phyloP scores from a whole-genome alignment of 2,797 vertebrate genomes.

The Catamblyrhynchus diadema region DNA sequence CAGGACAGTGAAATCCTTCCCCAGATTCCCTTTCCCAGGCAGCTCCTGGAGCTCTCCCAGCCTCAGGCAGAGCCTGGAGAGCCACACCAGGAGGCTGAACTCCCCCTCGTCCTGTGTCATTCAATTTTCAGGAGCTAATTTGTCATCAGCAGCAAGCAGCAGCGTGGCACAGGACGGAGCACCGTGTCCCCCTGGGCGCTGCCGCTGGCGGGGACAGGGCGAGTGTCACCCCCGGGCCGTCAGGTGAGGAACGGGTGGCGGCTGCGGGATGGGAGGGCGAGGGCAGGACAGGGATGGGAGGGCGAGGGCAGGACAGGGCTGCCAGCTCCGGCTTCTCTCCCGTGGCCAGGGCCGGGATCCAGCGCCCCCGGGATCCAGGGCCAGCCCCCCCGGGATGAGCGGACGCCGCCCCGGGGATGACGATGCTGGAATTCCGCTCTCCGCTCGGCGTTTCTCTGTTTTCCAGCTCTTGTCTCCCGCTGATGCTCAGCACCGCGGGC shows the following conservation, averaged over 20 bases:
- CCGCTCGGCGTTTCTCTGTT: fast-evolving
- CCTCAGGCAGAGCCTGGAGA: background rate
- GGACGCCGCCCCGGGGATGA: background rate
- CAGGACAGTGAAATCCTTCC: background rate
- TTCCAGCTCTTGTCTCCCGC: background rate
- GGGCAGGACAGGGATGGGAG: background rate
- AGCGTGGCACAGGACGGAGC: fast-evolving
- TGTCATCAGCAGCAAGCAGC: background rate
- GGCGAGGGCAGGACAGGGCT: too few species aligned
- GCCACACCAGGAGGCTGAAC: background rate
- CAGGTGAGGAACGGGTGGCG: background rate
- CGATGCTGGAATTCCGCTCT: background rate
- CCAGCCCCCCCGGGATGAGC: background rate
- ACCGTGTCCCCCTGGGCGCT: fast-evolving
- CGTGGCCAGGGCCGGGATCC: too few species aligned
- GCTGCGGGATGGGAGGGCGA: background rate
- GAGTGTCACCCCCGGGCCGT: background rate
- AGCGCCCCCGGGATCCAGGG: too few species aligned
- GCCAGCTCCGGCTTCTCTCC: background rate
- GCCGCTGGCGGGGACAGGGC: fast-evolving
- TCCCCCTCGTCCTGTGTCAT: fast-evolving
- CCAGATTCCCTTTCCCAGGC: fast-evolving
- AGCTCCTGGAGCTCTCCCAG: fast-evolving
- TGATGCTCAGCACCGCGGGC: background rate
- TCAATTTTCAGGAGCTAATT: background rate